Base-by-base conservation (phyloP, 2,888 invertebrate species). In the Glaucopsyche alexis region DNA sequence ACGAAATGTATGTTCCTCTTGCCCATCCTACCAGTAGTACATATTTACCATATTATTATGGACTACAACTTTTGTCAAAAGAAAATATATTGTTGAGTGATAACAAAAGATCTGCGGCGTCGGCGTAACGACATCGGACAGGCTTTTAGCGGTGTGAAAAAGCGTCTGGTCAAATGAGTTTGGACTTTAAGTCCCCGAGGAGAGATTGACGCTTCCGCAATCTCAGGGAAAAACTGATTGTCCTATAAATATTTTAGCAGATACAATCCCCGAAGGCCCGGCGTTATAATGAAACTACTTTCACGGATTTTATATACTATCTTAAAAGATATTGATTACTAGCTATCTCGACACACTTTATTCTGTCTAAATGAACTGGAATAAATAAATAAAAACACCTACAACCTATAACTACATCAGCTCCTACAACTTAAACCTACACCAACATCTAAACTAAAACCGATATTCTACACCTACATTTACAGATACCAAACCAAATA, bases 111-210 rank as follows among this genome's bases (percentile, higher is more conserved):
- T 60, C 38, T 16, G n/a, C n/a, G 11, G 29, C 1, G 1, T 29
- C 29, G 29, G 11, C 42, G 42, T 42, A 45, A 67, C 45, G 42
- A 67, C 42, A 13, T 42, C 67, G 16, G 67, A 67, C 67, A 67
- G 45, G 67, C 67, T 67, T 67, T 67, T 67, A 67, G 67, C 67
- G 45, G 67, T 67, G 45, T 67, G 67, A 45, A 67, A 45, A 67
- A 16, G 19, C 67, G n/a, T 45, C 45, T 67, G 42, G 67, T 67
- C 42, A 45, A 67, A 67, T 67, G 42, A 67, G 42, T 45, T 45
- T 38, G 45, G 67, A 45, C 42, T 9, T 42, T 67, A 16, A 67
- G 45, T 45, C 16, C 11, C n/a, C 40, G 60, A 1, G 60, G 60
- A 67, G 9, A 67, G 45, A 67, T 67, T 67, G 67, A 67, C 67